These are phyloP conservation scores for Volucella inflata DNA, from an alignment of 2,888 invertebrate species.

Conservation along the genomic window DNA sequence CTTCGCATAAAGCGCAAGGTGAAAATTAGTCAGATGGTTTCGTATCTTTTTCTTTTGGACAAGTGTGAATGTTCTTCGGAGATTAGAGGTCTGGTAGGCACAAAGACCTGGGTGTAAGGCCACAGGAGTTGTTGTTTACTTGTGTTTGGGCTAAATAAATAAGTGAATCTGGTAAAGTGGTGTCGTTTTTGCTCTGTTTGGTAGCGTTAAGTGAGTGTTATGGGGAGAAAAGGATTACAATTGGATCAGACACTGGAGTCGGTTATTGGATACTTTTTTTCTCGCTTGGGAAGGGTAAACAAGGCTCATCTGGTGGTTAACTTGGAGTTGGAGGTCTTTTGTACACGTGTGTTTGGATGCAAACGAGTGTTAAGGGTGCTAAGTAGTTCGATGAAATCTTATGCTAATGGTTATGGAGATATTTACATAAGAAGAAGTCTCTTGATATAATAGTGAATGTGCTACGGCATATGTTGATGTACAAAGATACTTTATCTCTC, in stretches of 20 bases:
- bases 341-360: constrained; percentile 56
- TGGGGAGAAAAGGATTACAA: constrained; percentile 59
- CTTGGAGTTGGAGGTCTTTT: constrained; percentile 31
- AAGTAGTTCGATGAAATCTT: constrained; percentile 57
- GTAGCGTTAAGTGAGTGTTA: constrained; percentile 63
- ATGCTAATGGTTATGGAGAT: constrained; percentile 20
- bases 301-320: neutral
- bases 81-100: constrained; percentile 22
- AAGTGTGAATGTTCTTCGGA: constrained; percentile 47
- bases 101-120: constrained; percentile 39
- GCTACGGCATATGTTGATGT: too few species aligned
- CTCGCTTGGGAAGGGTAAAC: constrained; percentile 22
- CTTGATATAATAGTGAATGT: too few species aligned
- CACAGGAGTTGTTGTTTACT: constrained; percentile 72
- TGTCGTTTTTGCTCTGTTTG: constrained; percentile 27
- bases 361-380: constrained; percentile 50
- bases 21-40: constrained; percentile 47
- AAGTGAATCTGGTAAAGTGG: constrained; percentile 11
- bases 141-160: constrained; percentile 48
- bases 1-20: constrained; percentile 58
- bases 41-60: constrained; percentile 3
- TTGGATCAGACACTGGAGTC: constrained; percentile 53
- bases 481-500: too few species aligned
- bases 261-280: constrained; percentile 61
- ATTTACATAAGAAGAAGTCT: neutral